A percentile compares a stretch with the other conserved stretches of the same genome.
Conservation (phyloP, 2,888 invertebrate genomes). For the Blomia tropicalis region DNA sequence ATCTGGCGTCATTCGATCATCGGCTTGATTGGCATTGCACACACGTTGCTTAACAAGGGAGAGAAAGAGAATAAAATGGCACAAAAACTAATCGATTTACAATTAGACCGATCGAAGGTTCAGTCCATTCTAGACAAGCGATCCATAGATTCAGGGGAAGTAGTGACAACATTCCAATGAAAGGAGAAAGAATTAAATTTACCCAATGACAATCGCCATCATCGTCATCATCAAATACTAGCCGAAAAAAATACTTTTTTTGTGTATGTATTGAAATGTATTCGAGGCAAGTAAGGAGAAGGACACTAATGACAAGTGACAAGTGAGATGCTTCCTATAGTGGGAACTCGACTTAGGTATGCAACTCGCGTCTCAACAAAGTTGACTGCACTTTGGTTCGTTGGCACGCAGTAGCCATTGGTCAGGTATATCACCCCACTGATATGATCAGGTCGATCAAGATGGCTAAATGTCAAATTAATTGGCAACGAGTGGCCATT, state of each 20-base stretch:
- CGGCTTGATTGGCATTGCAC: neutral
- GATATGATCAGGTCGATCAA: neutral
- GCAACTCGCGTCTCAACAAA: neutral
- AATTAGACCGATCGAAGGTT: neutral
- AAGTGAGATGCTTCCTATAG: neutral
- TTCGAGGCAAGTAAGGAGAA: neutral
- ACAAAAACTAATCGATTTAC: slow-evolving; percentile 5
- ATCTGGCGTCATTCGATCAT: neutral
- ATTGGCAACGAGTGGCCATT: neutral
- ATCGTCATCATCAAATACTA: too few relatives aligned
- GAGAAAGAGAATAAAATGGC: neutral
- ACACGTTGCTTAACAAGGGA: slow-evolving; percentile 1
- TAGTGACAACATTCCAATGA: too few relatives aligned
- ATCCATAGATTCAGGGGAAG: too few relatives aligned
- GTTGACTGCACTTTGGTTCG: neutral
- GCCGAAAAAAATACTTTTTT: too few relatives aligned
- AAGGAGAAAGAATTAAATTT: too few relatives aligned
- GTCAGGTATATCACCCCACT: slow-evolving; percentile 7
- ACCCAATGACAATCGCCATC: too few relatives aligned
- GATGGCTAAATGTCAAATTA: slow-evolving; percentile 5
- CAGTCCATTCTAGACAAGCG: neutral
- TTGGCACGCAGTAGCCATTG: slow-evolving; percentile 3
- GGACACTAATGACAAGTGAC: slow-evolving; percentile 8
- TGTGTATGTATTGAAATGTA: too few relatives aligned
- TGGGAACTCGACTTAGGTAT: too few relatives aligned